phyloP scores from a whole-genome alignment of 1,140 invertebrate species.

The Nasonia vitripennis region DNA sequence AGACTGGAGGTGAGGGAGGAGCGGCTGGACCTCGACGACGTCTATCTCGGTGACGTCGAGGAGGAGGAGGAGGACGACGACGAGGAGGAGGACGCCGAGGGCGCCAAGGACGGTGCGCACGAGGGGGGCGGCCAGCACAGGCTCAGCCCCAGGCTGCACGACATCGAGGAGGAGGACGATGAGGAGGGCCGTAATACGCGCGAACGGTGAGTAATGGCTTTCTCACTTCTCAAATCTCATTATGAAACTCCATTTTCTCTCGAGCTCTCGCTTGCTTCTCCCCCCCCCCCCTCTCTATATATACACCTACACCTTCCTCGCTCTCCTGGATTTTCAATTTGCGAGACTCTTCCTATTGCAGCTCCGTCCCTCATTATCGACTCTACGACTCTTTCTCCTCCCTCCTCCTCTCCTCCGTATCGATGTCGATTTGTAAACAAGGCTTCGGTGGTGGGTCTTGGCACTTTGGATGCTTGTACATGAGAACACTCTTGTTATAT shows the following conservation, averaged over 20 bases:
- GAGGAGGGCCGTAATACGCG: constrained; percentile 70
- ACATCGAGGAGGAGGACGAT: constrained; percentile 77
- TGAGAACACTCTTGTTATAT: too few species aligned
- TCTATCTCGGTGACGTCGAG: constrained; percentile 63
- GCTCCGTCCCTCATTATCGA: too few species aligned
- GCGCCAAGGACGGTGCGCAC: constrained; percentile 48
- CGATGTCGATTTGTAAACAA: too few species aligned
- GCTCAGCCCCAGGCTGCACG: constrained; percentile 73
- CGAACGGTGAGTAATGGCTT: constrained; percentile 65
- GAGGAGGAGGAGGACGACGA: constrained; percentile 52
- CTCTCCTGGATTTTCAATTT: background rate
- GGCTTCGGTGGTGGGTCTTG: too few species aligned
- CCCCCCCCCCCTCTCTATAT: background rate
- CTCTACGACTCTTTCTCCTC: background rate
- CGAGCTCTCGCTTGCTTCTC: background rate
- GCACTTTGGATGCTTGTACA: too few species aligned
- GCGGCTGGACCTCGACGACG: constrained; percentile 65
- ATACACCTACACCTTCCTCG: too few species aligned
- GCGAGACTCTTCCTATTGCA: too few species aligned
- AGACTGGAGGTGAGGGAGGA: constrained; percentile 50
- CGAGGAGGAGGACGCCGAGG: constrained; percentile 40
- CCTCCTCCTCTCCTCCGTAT: background rate
- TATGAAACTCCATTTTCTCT: constrained; percentile 30
- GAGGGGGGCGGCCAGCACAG: constrained; percentile 68
- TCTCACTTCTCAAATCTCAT: constrained; percentile 43